Conservation (phyloP, 2,113 vertebrate genomes). For the Hyla sarda region DNA sequence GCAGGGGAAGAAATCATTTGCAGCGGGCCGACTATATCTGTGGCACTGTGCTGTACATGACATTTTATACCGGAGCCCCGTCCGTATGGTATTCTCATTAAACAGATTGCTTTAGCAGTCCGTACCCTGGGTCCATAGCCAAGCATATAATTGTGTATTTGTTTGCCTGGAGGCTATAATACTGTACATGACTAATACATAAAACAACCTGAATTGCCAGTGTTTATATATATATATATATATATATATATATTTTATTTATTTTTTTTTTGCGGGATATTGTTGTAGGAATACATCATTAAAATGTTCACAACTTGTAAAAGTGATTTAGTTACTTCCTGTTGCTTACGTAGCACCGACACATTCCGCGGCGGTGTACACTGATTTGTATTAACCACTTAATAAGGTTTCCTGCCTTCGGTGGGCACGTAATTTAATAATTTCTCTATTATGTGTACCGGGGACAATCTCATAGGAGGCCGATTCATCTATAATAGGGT, state of each 20-base stretch:
- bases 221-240: too few species aligned
- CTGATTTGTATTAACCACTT: neutral
- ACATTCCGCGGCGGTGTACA: neutral
- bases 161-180: constrained; percentile 21
- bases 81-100: constrained; percentile 23
- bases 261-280: neutral
- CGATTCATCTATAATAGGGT: neutral
- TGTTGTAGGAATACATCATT: neutral
- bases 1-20: neutral
- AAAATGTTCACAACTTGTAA: neutral
- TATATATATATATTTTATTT: too few species aligned
- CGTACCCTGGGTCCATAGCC: neutral
- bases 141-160: constrained; percentile 18
- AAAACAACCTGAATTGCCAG: neutral
- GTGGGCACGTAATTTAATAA: neutral
- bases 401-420: neutral
- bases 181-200: constrained; percentile 7
- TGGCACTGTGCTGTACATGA: neutral
- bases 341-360: neutral
- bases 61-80: neutral
- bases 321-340: neutral
- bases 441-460: neutral
- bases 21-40: neutral
- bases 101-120: neutral
- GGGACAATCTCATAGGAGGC: neutral